Evolutionary conservation across 2,113 vertebrate genomes (phyloP), one percentile per base, ranked within the genome.

Genomic region (Salvelinus alpinus): DNA sequence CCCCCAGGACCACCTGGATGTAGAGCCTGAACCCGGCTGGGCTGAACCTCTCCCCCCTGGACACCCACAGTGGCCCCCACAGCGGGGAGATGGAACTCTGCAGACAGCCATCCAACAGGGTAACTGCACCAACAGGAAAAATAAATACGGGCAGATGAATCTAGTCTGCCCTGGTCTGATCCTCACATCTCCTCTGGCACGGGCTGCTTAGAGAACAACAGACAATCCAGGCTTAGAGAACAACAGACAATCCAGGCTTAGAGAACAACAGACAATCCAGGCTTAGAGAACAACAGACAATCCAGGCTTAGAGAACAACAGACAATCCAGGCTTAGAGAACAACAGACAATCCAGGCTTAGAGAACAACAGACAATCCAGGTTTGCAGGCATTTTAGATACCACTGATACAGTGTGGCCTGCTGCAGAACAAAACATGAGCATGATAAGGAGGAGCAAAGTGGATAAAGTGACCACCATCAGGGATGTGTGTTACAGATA

Each of bases 381-480:
- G 51, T 0, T 16, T 16, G 11, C 51, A 57, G 51, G 18, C 51
- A 57, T 57, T 13, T 14, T 57, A 18, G 51, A 13, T 57, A 57
- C 3, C 59, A 8, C 59, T 62, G 5, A 18, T 54, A 54, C 51
- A 14, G 16, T 16, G 51, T 16, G 14, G 51, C 51, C 51, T 18
- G 48, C 4, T 3, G 48, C 48, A 54, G 48, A 54, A 54, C 16
- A 13, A 13, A 16, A 54, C 12, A 54, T 54, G 51, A 64, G 60
- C 22, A 25, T 5, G 60, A 9, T 64, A 24, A 25, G 7, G 20
- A 92, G 88, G 20, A 92, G 88, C 90, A 91, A 75, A 90, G 88
- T 93, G 86, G 92, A 88, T 91, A 80, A 78, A 92, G 92, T 93
- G 92, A 90, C 88, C 93, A 93, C 93, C 94, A 94, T 91, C 59